Conservation (phyloP, 2,797 vertebrate genomes). For the Menidia menidia region DNA sequence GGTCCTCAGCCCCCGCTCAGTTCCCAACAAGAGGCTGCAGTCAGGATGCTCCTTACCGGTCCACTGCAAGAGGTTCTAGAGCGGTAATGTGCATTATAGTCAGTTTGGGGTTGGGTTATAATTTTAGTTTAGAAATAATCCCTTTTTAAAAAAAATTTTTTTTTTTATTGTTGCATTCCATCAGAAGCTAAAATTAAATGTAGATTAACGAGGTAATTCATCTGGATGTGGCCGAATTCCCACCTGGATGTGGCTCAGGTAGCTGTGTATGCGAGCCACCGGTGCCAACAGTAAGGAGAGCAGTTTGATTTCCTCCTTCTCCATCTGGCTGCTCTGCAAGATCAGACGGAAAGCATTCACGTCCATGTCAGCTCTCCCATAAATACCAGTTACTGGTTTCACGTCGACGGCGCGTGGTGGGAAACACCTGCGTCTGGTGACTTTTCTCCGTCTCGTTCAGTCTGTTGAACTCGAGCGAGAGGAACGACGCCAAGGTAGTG, state of each 20-base stretch:
- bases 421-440: conserved; percentile 63
- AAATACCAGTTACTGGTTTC: rapidly evolving
- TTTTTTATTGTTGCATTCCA: background rate
- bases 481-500: conserved; percentile 68
- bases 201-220: background rate
- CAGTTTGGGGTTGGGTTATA: background rate
- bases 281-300: conserved; percentile 80
- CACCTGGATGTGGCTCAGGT: conserved; percentile 84
- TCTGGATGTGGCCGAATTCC: conserved; percentile 17
- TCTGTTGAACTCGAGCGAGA: conserved; percentile 77
- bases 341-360: background rate
- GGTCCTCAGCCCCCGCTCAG: conserved; percentile 72
- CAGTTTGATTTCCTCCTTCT: conserved; percentile 75
- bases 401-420: rapidly evolving
- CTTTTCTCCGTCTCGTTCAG: conserved; percentile 53
- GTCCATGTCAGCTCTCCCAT: background rate
- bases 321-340: conserved; percentile 62
- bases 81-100: background rate
- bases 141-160: background rate
- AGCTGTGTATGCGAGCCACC: conserved; percentile 79
- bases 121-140: background rate
- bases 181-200: background rate
- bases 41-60: conserved; percentile 80
- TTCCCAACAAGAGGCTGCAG: conserved; percentile 79
- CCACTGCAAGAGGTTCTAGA: conserved; percentile 80